These are phyloP conservation scores for Tachyglossus aculeatus DNA, from an alignment of 2,797 vertebrate genomes.

Conservation along the genomic window DNA sequence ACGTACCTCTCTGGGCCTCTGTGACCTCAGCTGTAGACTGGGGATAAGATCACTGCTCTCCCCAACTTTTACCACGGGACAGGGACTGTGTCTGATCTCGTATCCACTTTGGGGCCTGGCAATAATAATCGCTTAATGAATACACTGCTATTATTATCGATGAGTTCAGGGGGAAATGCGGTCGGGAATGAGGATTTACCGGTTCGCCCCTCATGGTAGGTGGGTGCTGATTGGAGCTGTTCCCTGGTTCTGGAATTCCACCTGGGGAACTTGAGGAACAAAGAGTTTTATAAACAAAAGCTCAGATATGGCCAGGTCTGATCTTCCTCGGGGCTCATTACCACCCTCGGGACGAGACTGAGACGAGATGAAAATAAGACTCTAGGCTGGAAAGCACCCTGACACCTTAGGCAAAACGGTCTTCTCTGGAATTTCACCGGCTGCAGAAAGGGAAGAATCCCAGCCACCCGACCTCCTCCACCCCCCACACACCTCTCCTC, in stretches of 20 bases:
- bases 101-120: too few species aligned
- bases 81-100: too few species aligned
- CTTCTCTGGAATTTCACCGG: constrained; percentile 35
- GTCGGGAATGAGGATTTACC: constrained; percentile 39
- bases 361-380: constrained; percentile 67
- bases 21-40: too few species aligned
- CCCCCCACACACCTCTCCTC: too few species aligned
- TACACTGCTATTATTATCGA: too few species aligned
- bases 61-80: too few species aligned
- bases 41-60: too few species aligned
- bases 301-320: constrained; percentile 50
- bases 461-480: constrained; percentile 28
- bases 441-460: constrained; percentile 44
- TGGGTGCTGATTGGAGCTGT: constrained; percentile 44
- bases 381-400: constrained; percentile 56
- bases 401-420: constrained; percentile 63
- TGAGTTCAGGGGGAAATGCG: constrained; percentile 35
- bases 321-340: constrained; percentile 60
- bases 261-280: constrained; percentile 54
- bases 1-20: too few species aligned
- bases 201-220: constrained; percentile 36
- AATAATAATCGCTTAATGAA: too few species aligned
- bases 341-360: constrained; percentile 55
- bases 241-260: constrained; percentile 15
- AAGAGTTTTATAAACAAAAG: constrained; percentile 66